Evolutionary conservation across 2,888 invertebrate species (phyloP).

Genomic region (Leucophenga montana): DNA sequence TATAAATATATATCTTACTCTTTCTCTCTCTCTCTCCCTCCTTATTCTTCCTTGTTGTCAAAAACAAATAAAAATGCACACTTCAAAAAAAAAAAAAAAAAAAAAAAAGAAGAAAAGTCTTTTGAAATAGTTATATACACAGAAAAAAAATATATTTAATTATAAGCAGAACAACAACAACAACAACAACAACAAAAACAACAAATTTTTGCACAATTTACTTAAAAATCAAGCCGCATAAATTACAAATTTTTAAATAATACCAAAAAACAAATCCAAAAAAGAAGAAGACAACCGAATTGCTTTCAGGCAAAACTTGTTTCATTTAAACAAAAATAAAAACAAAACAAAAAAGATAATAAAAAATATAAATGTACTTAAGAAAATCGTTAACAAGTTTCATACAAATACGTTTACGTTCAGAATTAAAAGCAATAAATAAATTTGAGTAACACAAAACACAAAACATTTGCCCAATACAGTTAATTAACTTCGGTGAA

Average conservation of each 20-base stretch:
- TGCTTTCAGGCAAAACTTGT: not conserved
- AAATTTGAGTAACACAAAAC: not conserved
- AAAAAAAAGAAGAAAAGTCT: slow-evolving; percentile 42
- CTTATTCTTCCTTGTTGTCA: slow-evolving; percentile 7
- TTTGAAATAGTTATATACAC: slow-evolving; percentile 39
- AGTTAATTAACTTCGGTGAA: too few relatives aligned
- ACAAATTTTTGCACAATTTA: slow-evolving; percentile 2
- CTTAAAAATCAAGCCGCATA: not conserved
- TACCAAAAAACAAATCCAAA: slow-evolving; percentile 8
- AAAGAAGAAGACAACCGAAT: slow-evolving; percentile 18
- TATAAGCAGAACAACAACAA: not conserved
- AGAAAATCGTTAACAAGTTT: not conserved
- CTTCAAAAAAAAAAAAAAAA: slow-evolving; percentile 50
- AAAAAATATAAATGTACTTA: not conserved
- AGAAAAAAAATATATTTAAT: not conserved
- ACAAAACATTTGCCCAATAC: not conserved
- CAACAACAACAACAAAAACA: not conserved
- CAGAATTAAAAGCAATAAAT: not conserved
- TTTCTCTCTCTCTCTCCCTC: not conserved
- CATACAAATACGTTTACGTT: not conserved
- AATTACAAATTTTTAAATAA: slow-evolving; percentile 20
- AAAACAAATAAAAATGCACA: slow-evolving; percentile 50
- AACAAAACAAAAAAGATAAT: slow-evolving; percentile 2
- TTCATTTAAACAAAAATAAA: not conserved
- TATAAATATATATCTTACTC: not conserved